Evolutionary conservation across 2,888 invertebrate species (phyloP).

Genomic region (Escarpia spicata): DNA sequence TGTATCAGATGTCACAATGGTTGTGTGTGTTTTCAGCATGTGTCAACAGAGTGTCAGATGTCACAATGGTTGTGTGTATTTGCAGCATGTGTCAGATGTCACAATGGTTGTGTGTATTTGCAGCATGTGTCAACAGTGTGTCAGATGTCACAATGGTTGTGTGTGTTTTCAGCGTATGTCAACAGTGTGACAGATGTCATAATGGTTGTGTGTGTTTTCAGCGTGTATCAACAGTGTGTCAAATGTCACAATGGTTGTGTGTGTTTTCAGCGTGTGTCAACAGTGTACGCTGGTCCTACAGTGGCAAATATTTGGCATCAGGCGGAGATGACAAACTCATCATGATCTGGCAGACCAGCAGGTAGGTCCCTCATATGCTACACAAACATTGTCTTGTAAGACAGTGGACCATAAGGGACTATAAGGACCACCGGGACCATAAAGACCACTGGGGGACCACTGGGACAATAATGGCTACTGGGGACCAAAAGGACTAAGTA

Average conservation of each 20-base stretch:
- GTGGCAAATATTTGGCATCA: conserved; percentile 87
- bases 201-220: conserved; percentile 63
- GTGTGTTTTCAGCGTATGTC: background rate
- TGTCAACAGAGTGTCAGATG: background rate
- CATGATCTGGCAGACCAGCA: conserved; percentile 80
- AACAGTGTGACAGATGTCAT: background rate
- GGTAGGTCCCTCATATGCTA: conserved; percentile 42
- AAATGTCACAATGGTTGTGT: conserved; percentile 13
- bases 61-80: conserved; percentile 17
- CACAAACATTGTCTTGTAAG: background rate
- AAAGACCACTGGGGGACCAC: no score
- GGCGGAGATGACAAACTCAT: conserved; percentile 95
- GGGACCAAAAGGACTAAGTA: no score
- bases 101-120: conserved; percentile 78
- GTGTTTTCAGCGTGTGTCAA: conserved; percentile 87
- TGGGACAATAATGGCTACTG: no score
- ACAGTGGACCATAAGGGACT: background rate
- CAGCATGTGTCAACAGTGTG: no score
- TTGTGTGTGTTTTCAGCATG: no score
- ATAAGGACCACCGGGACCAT: no score
- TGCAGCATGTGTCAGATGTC: no score
- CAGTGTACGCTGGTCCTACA: conserved; percentile 94
- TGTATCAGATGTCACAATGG: no score
- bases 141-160: conserved; percentile 67
- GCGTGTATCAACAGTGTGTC: conserved; percentile 94